Evolutionary conservation across 2,113 vertebrate genomes (phyloP).

Genomic region (Emydura subglobosa): DNA sequence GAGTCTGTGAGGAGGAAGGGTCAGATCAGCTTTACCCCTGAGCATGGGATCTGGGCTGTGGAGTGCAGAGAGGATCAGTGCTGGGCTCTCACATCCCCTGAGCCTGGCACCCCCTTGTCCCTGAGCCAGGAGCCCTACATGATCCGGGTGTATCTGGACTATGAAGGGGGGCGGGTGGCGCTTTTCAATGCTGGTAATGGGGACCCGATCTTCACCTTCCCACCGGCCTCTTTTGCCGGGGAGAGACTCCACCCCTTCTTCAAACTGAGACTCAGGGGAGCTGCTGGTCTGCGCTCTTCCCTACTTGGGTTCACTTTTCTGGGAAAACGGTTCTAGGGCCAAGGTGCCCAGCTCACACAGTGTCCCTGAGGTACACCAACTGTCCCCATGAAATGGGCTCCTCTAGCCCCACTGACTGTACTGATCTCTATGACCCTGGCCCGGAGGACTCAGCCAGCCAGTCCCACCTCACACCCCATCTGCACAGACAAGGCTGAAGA

Average conservation of each 20-base stretch:
- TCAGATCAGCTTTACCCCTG: fast-evolving
- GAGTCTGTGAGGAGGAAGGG: neutral
- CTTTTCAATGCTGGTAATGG: conserved; percentile 1
- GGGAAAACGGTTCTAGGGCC: too few species aligned
- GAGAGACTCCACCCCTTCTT: neutral
- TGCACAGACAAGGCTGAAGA: too few species aligned
- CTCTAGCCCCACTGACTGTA: too few species aligned
- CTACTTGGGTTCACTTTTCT: too few species aligned
- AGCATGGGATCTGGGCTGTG: neutral
- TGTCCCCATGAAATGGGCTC: too few species aligned
- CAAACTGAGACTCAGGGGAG: too few species aligned
- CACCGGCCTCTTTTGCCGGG: neutral
- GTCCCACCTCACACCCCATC: too few species aligned
- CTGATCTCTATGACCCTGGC: neutral
- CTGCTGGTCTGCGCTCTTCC: too few species aligned
- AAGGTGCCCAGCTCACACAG: too few species aligned
- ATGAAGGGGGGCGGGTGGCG: neutral
- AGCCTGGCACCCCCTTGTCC: neutral
- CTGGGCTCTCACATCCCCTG: fast-evolving
- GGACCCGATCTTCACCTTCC: neutral
- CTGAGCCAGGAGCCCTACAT: fast-evolving
- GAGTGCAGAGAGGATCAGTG: neutral
- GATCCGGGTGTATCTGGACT: neutral
- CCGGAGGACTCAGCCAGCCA: neutral
- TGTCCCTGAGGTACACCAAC: too few species aligned